These are phyloP conservation scores for Todus mexicanus DNA, from an alignment of 2,797 vertebrate species.

Conservation along the genomic window DNA sequence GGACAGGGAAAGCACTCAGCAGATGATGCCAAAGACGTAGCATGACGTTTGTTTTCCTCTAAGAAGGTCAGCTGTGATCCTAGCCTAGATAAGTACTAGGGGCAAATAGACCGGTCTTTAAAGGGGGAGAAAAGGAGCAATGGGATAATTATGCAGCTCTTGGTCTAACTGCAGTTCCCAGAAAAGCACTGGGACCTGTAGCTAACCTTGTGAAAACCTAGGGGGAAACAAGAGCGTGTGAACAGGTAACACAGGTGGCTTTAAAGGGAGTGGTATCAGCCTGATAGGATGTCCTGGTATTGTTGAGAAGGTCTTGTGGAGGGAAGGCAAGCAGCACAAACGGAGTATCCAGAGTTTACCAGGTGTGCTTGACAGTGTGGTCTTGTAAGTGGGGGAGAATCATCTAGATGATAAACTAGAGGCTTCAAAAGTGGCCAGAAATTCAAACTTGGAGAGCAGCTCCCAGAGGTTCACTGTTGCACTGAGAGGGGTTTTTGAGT, in stretches of 20 bases:
- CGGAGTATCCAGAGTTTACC: background rate
- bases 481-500: background rate
- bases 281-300: background rate
- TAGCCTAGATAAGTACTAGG: background rate
- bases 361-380: background rate
- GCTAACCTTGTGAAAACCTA: background rate
- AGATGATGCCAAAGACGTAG: background rate
- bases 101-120: background rate
- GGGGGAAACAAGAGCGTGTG: background rate
- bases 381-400: background rate
- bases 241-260: background rate
- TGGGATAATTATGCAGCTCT: background rate
- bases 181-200: background rate
- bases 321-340: background rate
- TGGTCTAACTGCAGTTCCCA: background rate
- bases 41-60: background rate
- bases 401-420: background rate
- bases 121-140: background rate
- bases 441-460: background rate
- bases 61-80: background rate
- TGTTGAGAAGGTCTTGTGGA: background rate
- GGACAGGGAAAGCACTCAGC: background rate
- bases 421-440: background rate
- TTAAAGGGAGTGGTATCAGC: background rate
- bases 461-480: background rate